A percentile compares a stretch with the other conserved stretches of the same genome.
Evolutionary conservation across 2,888 invertebrate genomes (phyloP).

Genomic region (Cantharis rufa): DNA sequence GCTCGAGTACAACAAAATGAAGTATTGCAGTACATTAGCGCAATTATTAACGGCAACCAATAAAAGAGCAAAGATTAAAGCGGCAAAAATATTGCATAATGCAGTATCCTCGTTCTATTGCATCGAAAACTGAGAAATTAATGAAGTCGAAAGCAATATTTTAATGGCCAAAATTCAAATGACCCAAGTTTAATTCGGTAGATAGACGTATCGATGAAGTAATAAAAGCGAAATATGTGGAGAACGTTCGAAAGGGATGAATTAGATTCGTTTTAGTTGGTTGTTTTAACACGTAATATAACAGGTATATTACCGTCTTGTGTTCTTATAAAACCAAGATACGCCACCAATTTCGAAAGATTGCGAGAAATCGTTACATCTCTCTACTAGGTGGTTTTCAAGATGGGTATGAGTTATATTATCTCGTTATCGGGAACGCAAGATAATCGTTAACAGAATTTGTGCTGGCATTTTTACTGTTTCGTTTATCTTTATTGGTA

Average conservation of each 20-base stretch:
- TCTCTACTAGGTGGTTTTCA: constrained; percentile 11
- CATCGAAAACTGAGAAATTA: too few species aligned
- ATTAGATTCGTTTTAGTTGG: constrained; percentile 13
- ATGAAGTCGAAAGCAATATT: not conserved
- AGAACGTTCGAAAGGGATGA: not conserved
- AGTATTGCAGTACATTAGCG: not conserved
- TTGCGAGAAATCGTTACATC: constrained; percentile 17
- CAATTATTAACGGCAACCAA: not conserved
- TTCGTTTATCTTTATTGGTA: not conserved
- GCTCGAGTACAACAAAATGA: not conserved
- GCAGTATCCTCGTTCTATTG: too few species aligned
- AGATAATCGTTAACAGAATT: constrained; percentile 15
- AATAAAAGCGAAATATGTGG: not conserved
- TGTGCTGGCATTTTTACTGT: not conserved
- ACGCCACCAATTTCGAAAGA: constrained; percentile 16
- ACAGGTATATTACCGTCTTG: constrained; percentile 19
- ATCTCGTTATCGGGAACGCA: constrained; percentile 19
- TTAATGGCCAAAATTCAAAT: not conserved
- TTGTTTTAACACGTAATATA: constrained; percentile 22
- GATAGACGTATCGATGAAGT: not conserved
- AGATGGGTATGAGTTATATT: constrained; percentile 19
- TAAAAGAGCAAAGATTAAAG: too few species aligned
- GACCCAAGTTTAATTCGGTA: not conserved
- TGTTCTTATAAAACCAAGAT: constrained; percentile 16
- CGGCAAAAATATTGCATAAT: too few species aligned